Evolutionary conservation across 2,888 invertebrate genomes (phyloP), one percentile per base, ranked within the genome.

Genomic region (Boloria euphrosyne): DNA sequence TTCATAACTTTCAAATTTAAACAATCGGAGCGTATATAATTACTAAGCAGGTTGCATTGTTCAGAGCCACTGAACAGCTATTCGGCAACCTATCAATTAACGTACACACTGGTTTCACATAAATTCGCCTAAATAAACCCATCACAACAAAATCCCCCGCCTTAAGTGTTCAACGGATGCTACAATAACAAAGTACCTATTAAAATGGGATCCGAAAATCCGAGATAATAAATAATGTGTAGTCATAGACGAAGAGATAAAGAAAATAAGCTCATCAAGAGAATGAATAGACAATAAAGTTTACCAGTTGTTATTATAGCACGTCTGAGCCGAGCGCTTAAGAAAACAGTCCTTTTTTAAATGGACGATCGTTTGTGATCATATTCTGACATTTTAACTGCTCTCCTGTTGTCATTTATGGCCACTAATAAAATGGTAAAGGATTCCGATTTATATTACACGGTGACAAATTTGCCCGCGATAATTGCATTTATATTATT

Each of bases 1-100:
- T 89, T 90, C 88, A 86, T 89, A 88, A 90, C 86, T 86, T 84
- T 88, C 89, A 89, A 90, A 90, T 85, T 90, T 88, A 81, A 87
- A 87, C 82, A 89, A 88, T 84, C 84, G 84, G 87, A 86, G 87
- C 89, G 84, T 85, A 80, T 78, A 86, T 87, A 90, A 90, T 90
- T 70, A 78, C 64, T 51, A 44, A 52, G 44, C 75, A 73, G 72
- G 80, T 88, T 89, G 85, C 88, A 87, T 86, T 89, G 87, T 90
- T 88, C 88, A 79, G 68, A 82, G 81, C 84, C 85, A 85, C 76
- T 88, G 89, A 86, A 83, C 90, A 89, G 86, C 83, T 87, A 90
- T 89, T 87, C 87, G 77, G 84, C 84, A 85, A 89, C 81, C 80
- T 84, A 86, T 84, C 87, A 87, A 89, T 90, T 89, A 89, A 80